Evolutionary conservation across 2,797 vertebrate species (phyloP), one percentile per base, ranked within the genome.

Genomic region (Lutra lutra): DNA sequence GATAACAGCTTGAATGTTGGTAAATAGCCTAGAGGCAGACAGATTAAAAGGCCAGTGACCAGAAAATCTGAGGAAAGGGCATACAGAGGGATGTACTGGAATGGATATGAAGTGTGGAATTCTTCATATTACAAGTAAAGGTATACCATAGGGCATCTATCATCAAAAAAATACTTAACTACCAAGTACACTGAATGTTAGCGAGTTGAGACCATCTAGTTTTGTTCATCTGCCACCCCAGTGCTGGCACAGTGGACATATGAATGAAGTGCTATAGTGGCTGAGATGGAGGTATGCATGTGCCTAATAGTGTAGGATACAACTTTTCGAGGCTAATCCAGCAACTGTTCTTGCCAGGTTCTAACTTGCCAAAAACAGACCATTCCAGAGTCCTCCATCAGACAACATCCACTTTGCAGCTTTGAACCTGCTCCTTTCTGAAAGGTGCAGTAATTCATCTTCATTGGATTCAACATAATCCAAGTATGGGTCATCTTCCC

Each of bases 101-200:
- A 4, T 27, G 9, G 21, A 62, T 35, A 5, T 0, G 1, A n/a
- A 27, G 27, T 35, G 10, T 5, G 14, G 21, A 18, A 9, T 17
- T 18, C 38, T n/a, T 89, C 10, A 13, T 88, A 73, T 14, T 32
- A 72, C 7, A 56, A 72, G 27, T 43, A 32, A 73, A 58, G 40
- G 68, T 58, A 70, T 32, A 46, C 38, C 51, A 58, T 25, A 58
- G 27, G 43, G 12, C 25, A 68, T 35, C 66, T 68, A 35, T 18
- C 35, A 40, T 25, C 10, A 5, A 40, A 72, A 40, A 38, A 40
- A 25, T 46, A 46, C 5, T 58, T 15, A 72, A 73, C 17, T 58
- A 25, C 29, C 51, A 58, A 58, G 40, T 25, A n/a, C 40, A 84
- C 20, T 46, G 38, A 60, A 25, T 35, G 38, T 13, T n/a, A 70